Evolutionary conservation across 2,797 vertebrate genomes (phyloP).

Genomic region (Cirrhinus molitorella): DNA sequence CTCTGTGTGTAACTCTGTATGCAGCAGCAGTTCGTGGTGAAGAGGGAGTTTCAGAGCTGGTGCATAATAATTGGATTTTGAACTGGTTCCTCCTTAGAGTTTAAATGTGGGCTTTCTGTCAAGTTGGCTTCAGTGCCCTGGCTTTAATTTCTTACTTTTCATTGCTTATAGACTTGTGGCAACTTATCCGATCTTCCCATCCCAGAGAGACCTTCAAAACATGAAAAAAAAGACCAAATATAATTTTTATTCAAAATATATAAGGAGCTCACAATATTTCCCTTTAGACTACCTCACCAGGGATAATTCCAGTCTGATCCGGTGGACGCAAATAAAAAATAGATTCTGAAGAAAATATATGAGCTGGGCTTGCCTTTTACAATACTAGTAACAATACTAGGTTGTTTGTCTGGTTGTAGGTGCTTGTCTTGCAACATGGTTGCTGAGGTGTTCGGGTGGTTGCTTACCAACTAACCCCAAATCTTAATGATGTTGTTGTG

Average conservation of each 20-base stretch:
- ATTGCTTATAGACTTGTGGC: constrained; percentile 37
- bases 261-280: background rate
- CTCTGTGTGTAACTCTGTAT: constrained; percentile 32
- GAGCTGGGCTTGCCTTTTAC: background rate
- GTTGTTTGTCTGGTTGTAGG: background rate
- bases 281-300: background rate
- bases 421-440: background rate
- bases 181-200: constrained; percentile 12
- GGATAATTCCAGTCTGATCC: constrained; percentile 13
- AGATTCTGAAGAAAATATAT: background rate
- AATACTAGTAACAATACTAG: background rate
- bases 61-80: constrained; percentile 54
- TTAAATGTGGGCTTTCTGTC: constrained; percentile 43
- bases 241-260: constrained; percentile 26
- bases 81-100: constrained; percentile 42
- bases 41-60: constrained; percentile 23
- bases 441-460: background rate
- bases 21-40: constrained; percentile 13
- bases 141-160: constrained; percentile 43
- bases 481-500: background rate
- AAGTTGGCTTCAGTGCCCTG: constrained; percentile 37
- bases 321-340: background rate
- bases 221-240: constrained; percentile 16
- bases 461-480: background rate
- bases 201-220: constrained; percentile 14